Conservation (phyloP, 2,113 vertebrate genomes). For the Lepisosteus osseus region DNA sequence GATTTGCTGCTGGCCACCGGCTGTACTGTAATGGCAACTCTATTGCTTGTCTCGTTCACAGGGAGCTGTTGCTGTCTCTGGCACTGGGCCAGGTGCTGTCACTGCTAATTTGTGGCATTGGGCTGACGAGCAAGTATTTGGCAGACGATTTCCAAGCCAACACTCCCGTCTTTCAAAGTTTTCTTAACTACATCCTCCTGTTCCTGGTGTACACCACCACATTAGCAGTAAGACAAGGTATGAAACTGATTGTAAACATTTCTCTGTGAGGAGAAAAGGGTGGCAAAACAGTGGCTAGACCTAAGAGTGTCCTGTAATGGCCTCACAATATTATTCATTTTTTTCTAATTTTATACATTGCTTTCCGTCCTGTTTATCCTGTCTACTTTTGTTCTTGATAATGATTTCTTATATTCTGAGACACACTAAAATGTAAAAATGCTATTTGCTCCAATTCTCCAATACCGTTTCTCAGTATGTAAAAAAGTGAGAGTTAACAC, state of each 20-base stretch:
- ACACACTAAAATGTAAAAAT: too few relatives aligned
- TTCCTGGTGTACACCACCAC: constrained; percentile 96
- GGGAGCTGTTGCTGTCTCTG: constrained; percentile 88
- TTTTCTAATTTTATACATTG: too few relatives aligned
- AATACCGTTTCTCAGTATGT: too few relatives aligned
- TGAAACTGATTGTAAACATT: constrained; percentile 24
- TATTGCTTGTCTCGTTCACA: constrained; percentile 46
- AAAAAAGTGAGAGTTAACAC: too few relatives aligned
- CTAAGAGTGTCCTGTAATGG: too few relatives aligned
- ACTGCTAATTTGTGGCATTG: constrained; percentile 88
- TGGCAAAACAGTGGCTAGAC: not conserved
- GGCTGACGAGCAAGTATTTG: constrained; percentile 92
- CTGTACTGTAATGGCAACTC: constrained; percentile 11
- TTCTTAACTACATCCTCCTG: constrained; percentile 93
- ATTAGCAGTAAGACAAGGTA: constrained; percentile 92
- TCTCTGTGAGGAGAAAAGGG: not conserved
- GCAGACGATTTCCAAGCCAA: constrained; percentile 91
- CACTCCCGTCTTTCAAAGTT: constrained; percentile 95
- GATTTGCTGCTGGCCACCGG: constrained; percentile 5
- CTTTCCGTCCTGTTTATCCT: too few relatives aligned
- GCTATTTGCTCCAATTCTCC: too few relatives aligned
- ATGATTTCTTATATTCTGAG: too few relatives aligned
- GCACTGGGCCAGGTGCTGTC: constrained; percentile 90
- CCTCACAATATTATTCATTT: too few relatives aligned
- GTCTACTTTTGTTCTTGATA: too few relatives aligned